Evolutionary conservation across 2,888 invertebrate genomes (phyloP).

Genomic region (Athalia cordata): DNA sequence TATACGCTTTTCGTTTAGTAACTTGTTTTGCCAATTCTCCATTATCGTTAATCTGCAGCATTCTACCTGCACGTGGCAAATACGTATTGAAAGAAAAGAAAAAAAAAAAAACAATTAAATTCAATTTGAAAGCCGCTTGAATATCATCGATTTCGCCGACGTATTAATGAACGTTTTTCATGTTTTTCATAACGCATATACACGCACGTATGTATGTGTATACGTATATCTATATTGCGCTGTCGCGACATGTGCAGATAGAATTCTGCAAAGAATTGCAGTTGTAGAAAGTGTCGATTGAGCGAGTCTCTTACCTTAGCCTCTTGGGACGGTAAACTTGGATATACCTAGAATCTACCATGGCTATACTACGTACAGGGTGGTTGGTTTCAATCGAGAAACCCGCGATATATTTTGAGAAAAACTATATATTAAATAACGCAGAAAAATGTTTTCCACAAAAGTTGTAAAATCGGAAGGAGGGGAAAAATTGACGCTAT

Average conservation of each 20-base stretch:
- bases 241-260: not conserved
- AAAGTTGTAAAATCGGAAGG: constrained; percentile 12
- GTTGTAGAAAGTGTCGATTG: constrained; percentile 18
- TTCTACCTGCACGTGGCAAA: too few species aligned
- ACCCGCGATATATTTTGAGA: too few species aligned
- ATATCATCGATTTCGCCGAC: constrained; percentile 12
- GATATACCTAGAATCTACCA: not conserved
- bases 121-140: constrained; percentile 14
- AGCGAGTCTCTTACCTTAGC: not conserved
- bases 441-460: constrained; percentile 3
- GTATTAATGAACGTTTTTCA: constrained; percentile 28
- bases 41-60: too few species aligned
- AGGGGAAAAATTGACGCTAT: not conserved
- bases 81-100: too few species aligned
- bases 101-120: not conserved
- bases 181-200: constrained; percentile 7
- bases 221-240: too few species aligned
- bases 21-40: not conserved
- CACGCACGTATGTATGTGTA: too few species aligned
- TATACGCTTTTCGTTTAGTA: not conserved
- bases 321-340: constrained; percentile 18
- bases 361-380: constrained; percentile 51
- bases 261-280: constrained; percentile 12
- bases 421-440: too few species aligned
- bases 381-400: constrained; percentile 40